Evolutionary conservation across 2,888 invertebrate genomes (phyloP).

Genomic region (Hermaeophaga mercurialis): DNA sequence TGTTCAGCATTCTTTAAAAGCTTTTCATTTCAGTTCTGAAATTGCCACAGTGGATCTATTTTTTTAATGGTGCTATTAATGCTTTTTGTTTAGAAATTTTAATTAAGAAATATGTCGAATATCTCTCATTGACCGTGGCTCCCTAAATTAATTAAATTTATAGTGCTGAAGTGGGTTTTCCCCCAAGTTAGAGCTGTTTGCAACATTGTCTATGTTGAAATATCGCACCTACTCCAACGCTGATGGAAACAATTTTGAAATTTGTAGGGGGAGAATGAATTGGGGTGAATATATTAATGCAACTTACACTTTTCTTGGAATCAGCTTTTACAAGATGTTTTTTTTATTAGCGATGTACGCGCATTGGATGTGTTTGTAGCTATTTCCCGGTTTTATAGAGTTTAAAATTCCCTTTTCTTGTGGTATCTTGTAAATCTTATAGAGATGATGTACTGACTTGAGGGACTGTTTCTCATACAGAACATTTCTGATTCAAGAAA

Average conservation of each 20-base stretch:
- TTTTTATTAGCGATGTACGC: constrained; percentile 12
- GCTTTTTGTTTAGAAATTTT: constrained; percentile 6
- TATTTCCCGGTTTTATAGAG: constrained; percentile 11
- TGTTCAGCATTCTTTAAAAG: no score
- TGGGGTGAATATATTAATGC: constrained; percentile 34
- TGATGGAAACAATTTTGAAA: constrained; percentile 36
- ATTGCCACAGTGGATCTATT: no score
- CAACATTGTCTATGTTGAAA: constrained; percentile 26
- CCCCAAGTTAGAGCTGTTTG: constrained; percentile 22
- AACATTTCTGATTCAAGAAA: no score
- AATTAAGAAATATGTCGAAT: constrained; percentile 15
- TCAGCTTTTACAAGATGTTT: constrained; percentile 27
- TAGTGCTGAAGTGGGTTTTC: constrained; percentile 9
- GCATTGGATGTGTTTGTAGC: constrained; percentile 1
- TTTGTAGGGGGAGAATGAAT: constrained; percentile 26
- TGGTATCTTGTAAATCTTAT: no score
- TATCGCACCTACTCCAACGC: constrained; percentile 26
- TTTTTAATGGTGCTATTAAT: no score
- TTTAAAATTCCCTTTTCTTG: no score
- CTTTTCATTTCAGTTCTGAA: no score
- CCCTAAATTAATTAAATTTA: constrained; percentile 26
- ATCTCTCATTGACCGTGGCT: constrained; percentile 17
- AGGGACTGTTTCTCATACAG: no score
- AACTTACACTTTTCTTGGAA: constrained; percentile 25
- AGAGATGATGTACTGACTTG: no score